These are phyloP conservation scores for Trachymyrmex cornetzi DNA, from an alignment of 1,140 invertebrate species.

Conservation along the genomic window DNA sequence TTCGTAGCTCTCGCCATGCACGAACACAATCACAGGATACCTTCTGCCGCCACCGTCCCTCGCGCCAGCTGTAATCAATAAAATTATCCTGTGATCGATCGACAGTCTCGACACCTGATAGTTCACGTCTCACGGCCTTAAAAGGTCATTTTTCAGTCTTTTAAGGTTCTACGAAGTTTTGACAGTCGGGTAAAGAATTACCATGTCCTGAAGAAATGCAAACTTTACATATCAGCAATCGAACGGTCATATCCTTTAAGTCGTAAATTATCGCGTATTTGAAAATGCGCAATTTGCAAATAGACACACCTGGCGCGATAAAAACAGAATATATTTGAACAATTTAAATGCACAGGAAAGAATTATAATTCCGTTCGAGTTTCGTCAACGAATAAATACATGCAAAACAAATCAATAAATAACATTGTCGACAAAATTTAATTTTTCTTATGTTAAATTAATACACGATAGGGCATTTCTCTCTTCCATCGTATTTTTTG, in stretches of 20 bases:
- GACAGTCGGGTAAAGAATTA: conserved; percentile 72
- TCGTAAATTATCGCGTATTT: conserved; percentile 3
- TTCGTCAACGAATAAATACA: not conserved
- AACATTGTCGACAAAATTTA: too few species aligned
- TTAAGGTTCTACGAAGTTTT: conserved; percentile 69
- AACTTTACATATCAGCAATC: not conserved
- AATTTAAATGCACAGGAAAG: not conserved
- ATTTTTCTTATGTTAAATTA: too few species aligned
- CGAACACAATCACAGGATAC: conserved; percentile 97
- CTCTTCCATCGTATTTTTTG: too few species aligned
- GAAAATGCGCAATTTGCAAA: not conserved
- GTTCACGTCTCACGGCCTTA: conserved; percentile 64
- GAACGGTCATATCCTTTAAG: not conserved
- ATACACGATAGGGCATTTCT: too few species aligned
- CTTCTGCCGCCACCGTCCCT: conserved; percentile 88
- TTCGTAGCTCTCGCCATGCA: conserved; percentile 98
- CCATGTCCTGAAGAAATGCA: conserved; percentile 7
- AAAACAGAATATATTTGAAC: not conserved
- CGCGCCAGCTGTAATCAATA: conserved; percentile 89
- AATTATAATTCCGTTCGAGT: not conserved
- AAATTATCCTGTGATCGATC: conserved; percentile 81
- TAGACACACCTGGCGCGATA: too few species aligned
- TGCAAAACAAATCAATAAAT: not conserved
- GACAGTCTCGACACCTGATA: conserved; percentile 70
- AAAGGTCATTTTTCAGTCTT: conserved; percentile 73